A percentile compares a stretch with the other conserved stretches of the same genome.
Conservation (phyloP, 1,140 invertebrate genomes). For the Drosophila kanapiae region DNA sequence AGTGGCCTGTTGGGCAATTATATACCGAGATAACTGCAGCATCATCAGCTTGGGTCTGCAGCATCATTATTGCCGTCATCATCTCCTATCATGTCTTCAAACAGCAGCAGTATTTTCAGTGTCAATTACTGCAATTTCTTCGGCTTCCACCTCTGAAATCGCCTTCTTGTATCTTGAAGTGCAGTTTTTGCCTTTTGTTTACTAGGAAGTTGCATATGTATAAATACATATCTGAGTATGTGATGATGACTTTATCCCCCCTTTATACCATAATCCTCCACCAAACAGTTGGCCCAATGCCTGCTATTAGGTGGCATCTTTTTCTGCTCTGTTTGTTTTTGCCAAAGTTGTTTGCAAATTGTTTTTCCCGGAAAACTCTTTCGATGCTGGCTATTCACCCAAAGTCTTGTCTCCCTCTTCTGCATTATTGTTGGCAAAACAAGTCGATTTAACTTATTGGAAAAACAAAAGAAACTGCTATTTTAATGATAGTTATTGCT, state of each 20-base stretch:
- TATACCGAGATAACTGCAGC: constrained; percentile 47
- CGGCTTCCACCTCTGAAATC: neutral
- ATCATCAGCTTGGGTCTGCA: constrained; percentile 52
- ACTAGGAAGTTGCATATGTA: constrained; percentile 51
- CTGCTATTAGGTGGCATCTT: constrained; percentile 37
- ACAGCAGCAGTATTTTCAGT: constrained; percentile 62
- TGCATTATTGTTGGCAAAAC: constrained; percentile 16
- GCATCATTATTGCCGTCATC: constrained; percentile 29
- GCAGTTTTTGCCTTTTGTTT: constrained; percentile 48
- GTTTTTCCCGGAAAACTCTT: constrained; percentile 56
- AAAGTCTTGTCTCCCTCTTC: constrained; percentile 20
- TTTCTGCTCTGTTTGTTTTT: constrained; percentile 45
- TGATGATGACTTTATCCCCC: constrained; percentile 20
- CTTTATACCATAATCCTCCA: constrained; percentile 5
- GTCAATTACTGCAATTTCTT: constrained; percentile 71
- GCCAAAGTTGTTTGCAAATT: constrained; percentile 68
- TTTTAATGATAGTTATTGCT: constrained; percentile 20
- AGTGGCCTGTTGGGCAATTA: constrained; percentile 50
- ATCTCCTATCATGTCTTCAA: constrained; percentile 18
- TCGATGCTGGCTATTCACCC: constrained; percentile 20
- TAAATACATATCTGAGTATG: constrained; percentile 25
- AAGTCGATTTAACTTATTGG: constrained; percentile 28
- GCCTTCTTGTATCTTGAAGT: constrained; percentile 29
- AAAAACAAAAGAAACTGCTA: neutral
- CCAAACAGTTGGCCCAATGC: constrained; percentile 31